Base-by-base conservation (phyloP, 2,797 vertebrate genomes). In the Orestias chungarensis region DNA sequence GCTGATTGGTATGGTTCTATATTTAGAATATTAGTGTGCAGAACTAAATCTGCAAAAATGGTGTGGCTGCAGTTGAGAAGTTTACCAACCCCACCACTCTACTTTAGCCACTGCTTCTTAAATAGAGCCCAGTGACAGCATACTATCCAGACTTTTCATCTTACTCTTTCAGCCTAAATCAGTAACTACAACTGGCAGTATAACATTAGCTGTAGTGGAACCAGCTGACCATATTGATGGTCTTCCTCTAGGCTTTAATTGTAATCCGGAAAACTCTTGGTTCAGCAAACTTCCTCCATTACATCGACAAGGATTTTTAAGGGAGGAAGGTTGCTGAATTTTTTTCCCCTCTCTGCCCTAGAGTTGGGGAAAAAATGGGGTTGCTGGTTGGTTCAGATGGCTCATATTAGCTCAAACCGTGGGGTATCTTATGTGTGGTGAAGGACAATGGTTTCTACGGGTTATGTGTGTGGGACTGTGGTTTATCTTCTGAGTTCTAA, bases 81-180 rank as follows among this genome's bases (percentile, higher is more conserved):
- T 40, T 71, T 61, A 42, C 55, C 43, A 43, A 38, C 57, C 47
- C 33, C 23, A 62, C 46, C 49, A 42, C 25, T 54, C 47, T 33
- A 47, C 47, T 64, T 31, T 35, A 42, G 47, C 35, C 70, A 42
- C 27, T n/a, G 14, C 33, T 67, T 2, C 33, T 50, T 38, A 47
- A 66, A 46, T 27, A 71, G 33, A 23, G 10, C 25, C 27, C 25
- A 40, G 43, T 35, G 64, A 67, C 52, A 66, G 35, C 38, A 23
- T 17, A 27, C 27, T 38, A 29, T 47, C 33, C 52, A 6, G 9
- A 3, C 14, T 38, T 59, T 25, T 33, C 25, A 29, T 47, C n/a
- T 38, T 42, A 72, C 70, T 52, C 42, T 44, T 72, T 72, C 49
- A 72, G 35, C 38, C 62, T 40, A 49, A 59, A 67, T 40, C 52